phyloP scores from a whole-genome alignment of 2,888 invertebrate species.

The Thumatha senex region DNA sequence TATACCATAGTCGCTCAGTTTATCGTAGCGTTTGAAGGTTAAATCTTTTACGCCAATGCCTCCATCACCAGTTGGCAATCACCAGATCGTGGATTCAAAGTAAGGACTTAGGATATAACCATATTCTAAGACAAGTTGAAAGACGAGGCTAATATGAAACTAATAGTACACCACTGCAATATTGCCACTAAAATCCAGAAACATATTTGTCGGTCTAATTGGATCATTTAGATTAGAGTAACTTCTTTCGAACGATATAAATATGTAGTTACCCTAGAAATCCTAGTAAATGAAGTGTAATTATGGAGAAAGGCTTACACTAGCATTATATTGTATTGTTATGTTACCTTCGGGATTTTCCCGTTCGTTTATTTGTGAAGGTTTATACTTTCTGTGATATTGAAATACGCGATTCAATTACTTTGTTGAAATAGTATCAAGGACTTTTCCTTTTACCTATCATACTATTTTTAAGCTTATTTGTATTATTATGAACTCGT shows the following conservation, averaged over 20 bases:
- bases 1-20: no score
- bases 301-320: not conserved
- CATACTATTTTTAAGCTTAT: no score
- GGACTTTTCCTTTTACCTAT: not conserved
- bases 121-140: no score
- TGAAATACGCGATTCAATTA: not conserved
- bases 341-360: slow-evolving; percentile 1
- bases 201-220: slow-evolving; percentile 17
- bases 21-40: no score
- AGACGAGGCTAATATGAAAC: not conserved
- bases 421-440: slow-evolving; percentile 1
- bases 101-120: no score
- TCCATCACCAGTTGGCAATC: no score
- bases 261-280: not conserved
- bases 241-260: slow-evolving; percentile 3
- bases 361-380: slow-evolving; percentile 1
- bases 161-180: not conserved
- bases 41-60: no score
- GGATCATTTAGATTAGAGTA: slow-evolving; percentile 20
- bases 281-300: slow-evolving; percentile 13
- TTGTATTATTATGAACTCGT: no score
- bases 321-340: slow-evolving; percentile 1
- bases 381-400: not conserved
- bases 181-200: not conserved
- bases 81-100: no score